Evolutionary conservation across 2,888 invertebrate genomes (phyloP).

Genomic region (Rotaria macrura): DNA sequence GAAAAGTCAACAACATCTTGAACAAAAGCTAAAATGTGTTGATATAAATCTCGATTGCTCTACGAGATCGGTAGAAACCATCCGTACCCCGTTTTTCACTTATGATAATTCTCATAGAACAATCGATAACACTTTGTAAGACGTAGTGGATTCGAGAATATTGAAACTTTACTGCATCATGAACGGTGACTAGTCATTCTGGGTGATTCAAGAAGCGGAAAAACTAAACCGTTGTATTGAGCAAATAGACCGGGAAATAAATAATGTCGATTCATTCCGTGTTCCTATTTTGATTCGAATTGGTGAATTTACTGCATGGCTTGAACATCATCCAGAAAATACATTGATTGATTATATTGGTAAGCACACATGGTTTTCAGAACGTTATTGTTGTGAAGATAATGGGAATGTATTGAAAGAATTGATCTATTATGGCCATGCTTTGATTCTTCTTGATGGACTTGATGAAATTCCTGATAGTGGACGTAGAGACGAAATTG

Average conservation of each 20-base stretch:
- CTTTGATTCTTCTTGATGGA: not conserved
- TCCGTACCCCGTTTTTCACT: not conserved
- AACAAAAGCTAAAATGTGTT: not conserved
- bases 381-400: not conserved
- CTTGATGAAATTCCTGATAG: not conserved
- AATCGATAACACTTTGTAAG: not conserved
- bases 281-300: not conserved
- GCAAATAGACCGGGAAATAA: not conserved
- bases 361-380: no score
- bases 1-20: not conserved
- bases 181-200: not conserved
- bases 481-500: not conserved
- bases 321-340: not conserved
- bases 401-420: not conserved
- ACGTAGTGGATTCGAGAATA: accelerated
- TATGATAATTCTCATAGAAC: not conserved
- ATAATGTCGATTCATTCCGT: not conserved
- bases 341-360: not conserved
- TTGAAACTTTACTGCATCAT: not conserved
- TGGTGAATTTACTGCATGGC: not conserved
- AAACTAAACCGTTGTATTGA: not conserved
- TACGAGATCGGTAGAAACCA: not conserved
- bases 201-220: not conserved
- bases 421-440: not conserved
- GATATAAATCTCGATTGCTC: not conserved